Evolutionary conservation across 2,888 invertebrate species (phyloP).

Genomic region (Pristionchus arcanus): DNA sequence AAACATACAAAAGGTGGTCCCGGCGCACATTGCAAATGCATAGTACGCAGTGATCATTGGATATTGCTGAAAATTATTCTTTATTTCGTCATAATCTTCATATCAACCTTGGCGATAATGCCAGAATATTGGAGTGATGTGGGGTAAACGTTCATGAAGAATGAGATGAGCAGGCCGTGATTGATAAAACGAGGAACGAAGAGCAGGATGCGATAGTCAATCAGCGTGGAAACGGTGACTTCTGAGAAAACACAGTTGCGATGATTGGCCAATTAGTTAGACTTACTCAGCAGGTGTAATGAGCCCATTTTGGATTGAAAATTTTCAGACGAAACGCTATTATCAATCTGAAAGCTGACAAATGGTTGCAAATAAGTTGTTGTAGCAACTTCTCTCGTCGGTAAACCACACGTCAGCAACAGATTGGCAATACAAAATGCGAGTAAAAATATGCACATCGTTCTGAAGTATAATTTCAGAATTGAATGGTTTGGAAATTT

Average conservation of each 20-base stretch:
- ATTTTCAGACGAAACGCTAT: neutral
- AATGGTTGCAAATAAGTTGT: too few species aligned
- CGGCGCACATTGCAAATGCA: slow-evolving; percentile 33
- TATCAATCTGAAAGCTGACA: neutral
- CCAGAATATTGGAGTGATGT: slow-evolving; percentile 36
- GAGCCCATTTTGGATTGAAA: too few species aligned
- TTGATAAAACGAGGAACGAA: slow-evolving; percentile 30
- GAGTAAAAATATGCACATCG: neutral
- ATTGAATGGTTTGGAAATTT: too few species aligned
- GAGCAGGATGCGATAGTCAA: neutral
- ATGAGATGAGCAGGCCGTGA: neutral
- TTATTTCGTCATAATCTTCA: too few species aligned
- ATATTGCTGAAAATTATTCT: neutral
- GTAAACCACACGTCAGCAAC: neutral
- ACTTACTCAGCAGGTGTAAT: neutral
- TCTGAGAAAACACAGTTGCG: neutral
- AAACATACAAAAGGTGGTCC: neutral
- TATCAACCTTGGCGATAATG: neutral
- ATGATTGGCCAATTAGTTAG: too few species aligned
- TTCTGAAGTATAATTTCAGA: slow-evolving; percentile 2
- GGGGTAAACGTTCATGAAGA: slow-evolving; percentile 33
- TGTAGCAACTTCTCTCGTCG: neutral
- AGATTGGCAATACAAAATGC: neutral
- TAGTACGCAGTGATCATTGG: slow-evolving; percentile 39
- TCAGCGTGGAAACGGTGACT: neutral